Conservation (phyloP, 2,888 invertebrate species). For the Pomacea canaliculata region DNA sequence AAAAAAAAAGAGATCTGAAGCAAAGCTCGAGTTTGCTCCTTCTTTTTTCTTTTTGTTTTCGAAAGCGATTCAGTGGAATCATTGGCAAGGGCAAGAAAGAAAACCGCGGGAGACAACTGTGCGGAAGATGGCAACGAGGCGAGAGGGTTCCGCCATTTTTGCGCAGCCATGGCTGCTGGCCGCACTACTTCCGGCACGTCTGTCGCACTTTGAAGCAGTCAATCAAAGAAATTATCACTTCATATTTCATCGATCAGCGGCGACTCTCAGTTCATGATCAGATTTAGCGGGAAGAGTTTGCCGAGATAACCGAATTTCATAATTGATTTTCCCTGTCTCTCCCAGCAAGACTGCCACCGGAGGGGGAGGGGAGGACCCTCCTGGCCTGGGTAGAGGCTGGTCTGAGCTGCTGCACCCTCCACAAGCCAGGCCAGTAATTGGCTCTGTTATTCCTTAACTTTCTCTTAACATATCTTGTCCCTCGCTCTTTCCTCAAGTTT, state of each 20-base stretch:
- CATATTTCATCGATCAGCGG: constrained; percentile 18
- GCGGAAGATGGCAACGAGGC: too few relatives aligned
- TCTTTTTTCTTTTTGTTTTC: too few relatives aligned
- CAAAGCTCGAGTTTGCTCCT: too few relatives aligned
- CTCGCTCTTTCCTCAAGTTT: too few relatives aligned
- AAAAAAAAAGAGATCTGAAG: too few relatives aligned
- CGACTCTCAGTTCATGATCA: constrained; percentile 10
- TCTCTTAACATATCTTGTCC: too few relatives aligned
- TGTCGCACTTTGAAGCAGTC: constrained; percentile 10
- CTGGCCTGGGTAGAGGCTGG: not conserved
- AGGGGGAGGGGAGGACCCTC: not conserved
- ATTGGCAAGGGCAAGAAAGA: too few relatives aligned
- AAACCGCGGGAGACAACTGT: too few relatives aligned
- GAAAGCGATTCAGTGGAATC: too few relatives aligned
- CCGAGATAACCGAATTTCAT: constrained; percentile 19
- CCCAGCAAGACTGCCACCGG: not conserved
- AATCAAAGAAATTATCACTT: constrained; percentile 23
- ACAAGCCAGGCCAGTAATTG: not conserved
- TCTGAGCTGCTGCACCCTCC: not conserved
- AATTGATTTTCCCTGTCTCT: constrained; percentile 17
- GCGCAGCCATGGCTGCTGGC: not conserved
- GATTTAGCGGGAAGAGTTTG: constrained; percentile 19
- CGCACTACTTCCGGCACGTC: constrained; percentile 8
- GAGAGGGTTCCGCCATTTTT: too few relatives aligned
- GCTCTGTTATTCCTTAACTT: constrained; percentile 2